These are phyloP conservation scores for Drosophila pseudoananassae DNA, from an alignment of 1,140 invertebrate species.

Conservation along the genomic window DNA sequence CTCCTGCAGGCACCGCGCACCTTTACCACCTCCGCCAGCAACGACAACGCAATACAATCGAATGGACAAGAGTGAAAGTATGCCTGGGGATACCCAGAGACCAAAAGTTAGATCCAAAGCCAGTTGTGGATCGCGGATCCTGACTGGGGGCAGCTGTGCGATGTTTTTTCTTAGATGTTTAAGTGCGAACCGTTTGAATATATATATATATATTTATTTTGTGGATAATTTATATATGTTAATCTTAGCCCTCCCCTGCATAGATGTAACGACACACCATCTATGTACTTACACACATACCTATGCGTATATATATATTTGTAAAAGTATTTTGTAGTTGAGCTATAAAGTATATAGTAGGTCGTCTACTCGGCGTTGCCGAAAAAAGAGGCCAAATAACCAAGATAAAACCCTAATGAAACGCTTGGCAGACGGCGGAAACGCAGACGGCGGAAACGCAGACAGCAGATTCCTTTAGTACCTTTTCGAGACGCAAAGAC, in stretches of 20 bases:
- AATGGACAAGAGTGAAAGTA: conserved; percentile 78
- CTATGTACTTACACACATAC: conserved; percentile 40
- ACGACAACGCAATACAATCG: conserved; percentile 69
- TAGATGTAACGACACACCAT: conserved; percentile 34
- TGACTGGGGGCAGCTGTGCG: conserved; percentile 23
- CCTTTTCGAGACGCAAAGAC: conserved; percentile 63
- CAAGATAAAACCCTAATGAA: conserved; percentile 16
- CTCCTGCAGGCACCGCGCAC: conserved; percentile 89
- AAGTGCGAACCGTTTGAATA: conserved; percentile 65
- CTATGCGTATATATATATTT: conserved; percentile 51
- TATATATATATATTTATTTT: conserved; percentile 69
- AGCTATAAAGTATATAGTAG: conserved; percentile 31
- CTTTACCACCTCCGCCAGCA: conserved; percentile 14
- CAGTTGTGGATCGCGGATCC: not conserved
- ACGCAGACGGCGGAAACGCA: conserved; percentile 18
- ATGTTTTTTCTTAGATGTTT: conserved; percentile 63
- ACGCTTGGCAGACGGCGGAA: conserved; percentile 28
- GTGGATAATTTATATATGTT: conserved; percentile 69
- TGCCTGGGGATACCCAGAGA: conserved; percentile 4
- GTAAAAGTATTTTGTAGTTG: conserved; percentile 66
- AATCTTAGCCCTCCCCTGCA: conserved; percentile 37
- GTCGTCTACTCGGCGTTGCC: conserved; percentile 13
- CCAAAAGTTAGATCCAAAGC: conserved; percentile 4
- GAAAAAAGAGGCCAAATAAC: conserved; percentile 6
- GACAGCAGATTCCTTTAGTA: conserved; percentile 70